Base-by-base conservation (phyloP, 2,797 vertebrate species). In the Argyrosomus regius region DNA sequence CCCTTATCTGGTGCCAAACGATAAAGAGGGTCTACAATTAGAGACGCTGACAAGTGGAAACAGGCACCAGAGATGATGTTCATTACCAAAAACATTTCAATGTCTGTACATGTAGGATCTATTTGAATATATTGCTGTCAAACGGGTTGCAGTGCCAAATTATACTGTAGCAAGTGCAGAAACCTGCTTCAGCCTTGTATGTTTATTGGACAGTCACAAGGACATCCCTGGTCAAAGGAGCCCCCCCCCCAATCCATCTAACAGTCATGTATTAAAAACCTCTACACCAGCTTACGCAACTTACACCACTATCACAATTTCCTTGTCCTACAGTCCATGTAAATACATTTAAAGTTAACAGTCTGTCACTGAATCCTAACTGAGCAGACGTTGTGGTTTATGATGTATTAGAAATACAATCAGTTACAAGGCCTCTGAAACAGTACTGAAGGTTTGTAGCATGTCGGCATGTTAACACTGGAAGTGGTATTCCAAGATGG, bases 381-480 rank as follows among this genome's bases (percentile, higher is more conserved):
- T 67, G 43, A 82, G 62, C 45, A 59, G 46, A 84, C 26, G 16
- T 78, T 72, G 31, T 58, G 62, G 52, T 67, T 70, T 24, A 18
- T 63, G 48, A 57, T 78, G 53, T 68, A 61, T 41, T 35, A 20
- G 28, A 78, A 72, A 69, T 48, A 70, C 49, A 80, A 78, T 72
- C 62, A 78, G 75, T 70, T 45, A 83, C 67, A 87, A 87, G 79
- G 85, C 84, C 72, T 84, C 75, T 77, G 81, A 82, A 78, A 78
- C 66, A 72, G 50, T 60, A 70, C 35, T 72, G 65, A 77, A 70
- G 46, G 63, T 68, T 82, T 76, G 71, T 77, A 80, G 80, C 78
- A 58, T 80, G 77, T 80, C 28, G 13, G 67, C 66, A 71, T 56
- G 24, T 70, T 53, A 67, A 50, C 41, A 39, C 69, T 31, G 46